These are phyloP conservation scores for Pharmacophagus antenor DNA, from an alignment of 2,888 invertebrate genomes.

Conservation along the genomic window DNA sequence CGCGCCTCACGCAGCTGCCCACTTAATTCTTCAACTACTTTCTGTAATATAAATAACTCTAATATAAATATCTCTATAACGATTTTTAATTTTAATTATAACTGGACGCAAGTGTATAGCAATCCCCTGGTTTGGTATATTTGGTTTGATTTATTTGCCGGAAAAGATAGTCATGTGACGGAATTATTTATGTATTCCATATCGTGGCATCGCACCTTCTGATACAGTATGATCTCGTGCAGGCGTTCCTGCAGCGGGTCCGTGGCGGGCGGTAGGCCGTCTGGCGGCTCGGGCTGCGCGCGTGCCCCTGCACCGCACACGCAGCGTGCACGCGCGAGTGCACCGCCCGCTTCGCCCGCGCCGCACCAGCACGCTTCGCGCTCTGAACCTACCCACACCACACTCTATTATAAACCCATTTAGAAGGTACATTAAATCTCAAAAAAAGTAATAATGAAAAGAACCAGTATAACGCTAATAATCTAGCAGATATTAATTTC, in stretches of 20 bases:
- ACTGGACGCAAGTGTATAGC: neutral
- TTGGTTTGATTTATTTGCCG: neutral
- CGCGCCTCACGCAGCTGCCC: slow-evolving; percentile 89
- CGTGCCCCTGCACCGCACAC: slow-evolving; percentile 39
- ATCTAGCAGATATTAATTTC: too few species aligned
- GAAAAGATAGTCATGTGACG: too few species aligned
- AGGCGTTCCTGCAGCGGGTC: slow-evolving; percentile 89
- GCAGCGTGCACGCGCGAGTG: slow-evolving; percentile 37
- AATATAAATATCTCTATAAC: neutral
- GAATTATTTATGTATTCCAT: too few species aligned
- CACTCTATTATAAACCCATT: neutral
- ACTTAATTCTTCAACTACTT: slow-evolving; percentile 88
- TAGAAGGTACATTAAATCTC: neutral
- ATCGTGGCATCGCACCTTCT: slow-evolving; percentile 88
- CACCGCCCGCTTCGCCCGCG: slow-evolving; percentile 43
- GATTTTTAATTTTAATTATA: neutral
- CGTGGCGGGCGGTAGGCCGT: slow-evolving; percentile 86
- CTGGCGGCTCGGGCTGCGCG: slow-evolving; percentile 78
- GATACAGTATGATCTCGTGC: slow-evolving; percentile 90
- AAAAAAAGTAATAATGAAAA: too few species aligned
- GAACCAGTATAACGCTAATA: neutral
- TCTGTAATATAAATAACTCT: slow-evolving; percentile 65
- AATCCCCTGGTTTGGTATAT: neutral
- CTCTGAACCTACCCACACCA: slow-evolving; percentile 32
- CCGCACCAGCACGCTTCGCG: slow-evolving; percentile 41